These are phyloP conservation scores for Echinops telfairi DNA, from an alignment of 2,113 vertebrate species.

Conservation along the genomic window DNA sequence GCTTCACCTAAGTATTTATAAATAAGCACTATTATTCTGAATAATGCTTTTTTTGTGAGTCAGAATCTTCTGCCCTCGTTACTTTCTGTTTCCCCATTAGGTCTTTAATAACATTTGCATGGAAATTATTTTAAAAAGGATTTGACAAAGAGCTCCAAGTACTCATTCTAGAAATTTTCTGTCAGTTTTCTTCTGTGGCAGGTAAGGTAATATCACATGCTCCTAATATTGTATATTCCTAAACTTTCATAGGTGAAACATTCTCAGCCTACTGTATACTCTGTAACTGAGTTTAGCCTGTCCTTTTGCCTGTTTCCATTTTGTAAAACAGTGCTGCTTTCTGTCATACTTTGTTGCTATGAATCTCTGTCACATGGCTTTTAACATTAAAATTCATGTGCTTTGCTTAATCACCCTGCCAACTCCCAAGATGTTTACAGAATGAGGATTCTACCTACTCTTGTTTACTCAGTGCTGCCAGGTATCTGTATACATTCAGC, in stretches of 20 bases:
- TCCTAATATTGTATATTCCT: not conserved
- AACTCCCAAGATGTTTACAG: constrained; percentile 52
- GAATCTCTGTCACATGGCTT: constrained; percentile 51
- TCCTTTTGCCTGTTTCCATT: constrained; percentile 22
- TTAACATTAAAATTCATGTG: constrained; percentile 70
- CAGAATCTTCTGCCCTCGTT: constrained; percentile 61
- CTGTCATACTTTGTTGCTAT: constrained; percentile 37
- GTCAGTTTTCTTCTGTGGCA: not conserved
- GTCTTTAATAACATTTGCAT: constrained; percentile 23
- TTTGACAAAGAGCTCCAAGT: constrained; percentile 55
- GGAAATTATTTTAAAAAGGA: constrained; percentile 54
- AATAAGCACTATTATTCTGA: constrained; percentile 44
- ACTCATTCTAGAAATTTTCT: constrained; percentile 38
- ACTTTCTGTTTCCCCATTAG: constrained; percentile 62
- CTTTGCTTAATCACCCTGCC: constrained; percentile 49
- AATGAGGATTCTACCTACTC: constrained; percentile 45
- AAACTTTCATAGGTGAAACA: not conserved
- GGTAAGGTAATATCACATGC: not conserved
- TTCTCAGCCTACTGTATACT: not conserved
- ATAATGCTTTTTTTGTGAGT: constrained; percentile 44
- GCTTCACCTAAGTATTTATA: constrained; percentile 49
- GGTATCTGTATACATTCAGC: constrained; percentile 26
- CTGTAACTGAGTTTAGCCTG: not conserved
- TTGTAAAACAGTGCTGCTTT: constrained; percentile 49
- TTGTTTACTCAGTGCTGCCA: constrained; percentile 54